Conservation (phyloP, 2,113 vertebrate genomes). For the Thinocorus orbignyianus region DNA sequence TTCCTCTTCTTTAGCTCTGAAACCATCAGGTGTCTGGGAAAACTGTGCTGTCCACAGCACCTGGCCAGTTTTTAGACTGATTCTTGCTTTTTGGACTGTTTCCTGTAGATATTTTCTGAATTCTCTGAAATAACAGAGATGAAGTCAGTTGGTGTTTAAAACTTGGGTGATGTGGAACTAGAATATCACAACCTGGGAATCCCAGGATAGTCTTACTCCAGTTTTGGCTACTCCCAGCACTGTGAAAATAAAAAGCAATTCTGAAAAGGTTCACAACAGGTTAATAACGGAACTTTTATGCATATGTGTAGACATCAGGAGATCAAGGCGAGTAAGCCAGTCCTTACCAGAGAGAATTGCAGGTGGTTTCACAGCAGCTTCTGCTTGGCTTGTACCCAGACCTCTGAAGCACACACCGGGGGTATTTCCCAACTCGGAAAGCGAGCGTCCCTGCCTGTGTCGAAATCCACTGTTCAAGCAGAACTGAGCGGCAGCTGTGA, state of each 20-base stretch:
- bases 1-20: not conserved
- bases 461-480: not conserved
- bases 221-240: not conserved
- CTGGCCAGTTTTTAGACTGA: not conserved
- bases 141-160: not conserved
- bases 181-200: not conserved
- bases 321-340: not conserved
- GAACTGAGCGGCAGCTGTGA: not conserved
- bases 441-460: not conserved
- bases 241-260: not conserved
- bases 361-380: not conserved
- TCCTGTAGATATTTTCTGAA: not conserved
- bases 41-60: not conserved
- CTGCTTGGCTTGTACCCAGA: not conserved
- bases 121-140: not conserved
- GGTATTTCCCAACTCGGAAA: not conserved
- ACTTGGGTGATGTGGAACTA: not conserved
- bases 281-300: not conserved
- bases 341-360: not conserved
- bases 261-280: not conserved
- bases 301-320: accelerated
- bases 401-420: not conserved
- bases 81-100: not conserved
- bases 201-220: not conserved
- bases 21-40: not conserved